A percentile compares a stretch with the other conserved stretches of the same genome.
Evolutionary conservation across 2,888 invertebrate genomes (phyloP).

Genomic region (Germaria angustata): DNA sequence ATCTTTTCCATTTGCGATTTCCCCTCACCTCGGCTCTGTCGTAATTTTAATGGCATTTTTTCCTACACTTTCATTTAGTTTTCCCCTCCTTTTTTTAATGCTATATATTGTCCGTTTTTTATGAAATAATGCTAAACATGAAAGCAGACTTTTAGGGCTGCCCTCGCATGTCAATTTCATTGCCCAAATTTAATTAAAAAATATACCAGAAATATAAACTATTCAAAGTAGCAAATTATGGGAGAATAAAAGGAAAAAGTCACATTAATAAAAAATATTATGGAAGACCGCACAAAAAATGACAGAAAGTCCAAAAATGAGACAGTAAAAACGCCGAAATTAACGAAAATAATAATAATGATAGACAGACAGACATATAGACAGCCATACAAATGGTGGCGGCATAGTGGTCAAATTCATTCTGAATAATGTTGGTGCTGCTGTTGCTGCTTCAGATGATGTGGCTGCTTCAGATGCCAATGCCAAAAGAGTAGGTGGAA

Average conservation of each 20-base stretch:
- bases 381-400: slow-evolving; percentile 64
- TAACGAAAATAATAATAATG: slow-evolving; percentile 11
- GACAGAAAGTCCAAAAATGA: slow-evolving; percentile 43
- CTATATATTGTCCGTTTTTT: no score
- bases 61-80: no score
- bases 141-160: neutral
- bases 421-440: slow-evolving; percentile 69
- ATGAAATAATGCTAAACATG: no score
- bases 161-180: neutral
- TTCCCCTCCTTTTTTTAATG: no score
- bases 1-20: no score
- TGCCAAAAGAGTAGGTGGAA: slow-evolving; percentile 79
- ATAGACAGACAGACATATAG: neutral
- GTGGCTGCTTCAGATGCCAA: slow-evolving; percentile 72
- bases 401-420: slow-evolving; percentile 68
- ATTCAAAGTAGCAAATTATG: slow-evolving; percentile 46
- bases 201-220: neutral
- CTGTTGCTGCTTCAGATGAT: slow-evolving; percentile 70
- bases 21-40: no score
- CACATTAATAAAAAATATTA: slow-evolving; percentile 39
- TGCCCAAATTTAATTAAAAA: slow-evolving; percentile 25
- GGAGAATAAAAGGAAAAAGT: slow-evolving; percentile 5
- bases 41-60: no score
- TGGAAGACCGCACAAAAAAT: slow-evolving; percentile 8
- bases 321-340: slow-evolving; percentile 50